These are phyloP conservation scores for Rhabdornis inornatus DNA, from an alignment of 2,113 vertebrate species.

Conservation along the genomic window DNA sequence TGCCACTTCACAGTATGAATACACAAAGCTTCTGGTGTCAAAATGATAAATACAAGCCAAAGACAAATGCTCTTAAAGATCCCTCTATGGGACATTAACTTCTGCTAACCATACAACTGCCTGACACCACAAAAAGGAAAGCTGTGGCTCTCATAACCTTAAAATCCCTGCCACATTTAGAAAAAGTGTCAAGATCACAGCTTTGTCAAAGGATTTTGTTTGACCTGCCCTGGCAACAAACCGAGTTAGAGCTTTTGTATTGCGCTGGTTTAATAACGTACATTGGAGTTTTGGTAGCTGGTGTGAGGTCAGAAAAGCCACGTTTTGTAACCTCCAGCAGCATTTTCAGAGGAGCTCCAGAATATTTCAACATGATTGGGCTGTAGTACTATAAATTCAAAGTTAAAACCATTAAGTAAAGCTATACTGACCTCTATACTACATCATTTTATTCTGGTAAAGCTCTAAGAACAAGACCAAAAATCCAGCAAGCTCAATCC, in stretches of 20 bases:
- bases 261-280: neutral
- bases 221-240: neutral
- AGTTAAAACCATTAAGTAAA: neutral
- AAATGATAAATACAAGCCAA: neutral
- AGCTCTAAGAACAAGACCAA: neutral
- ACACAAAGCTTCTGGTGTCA: neutral
- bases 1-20: neutral
- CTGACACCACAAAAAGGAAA: neutral
- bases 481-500: neutral
- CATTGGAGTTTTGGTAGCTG: neutral
- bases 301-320: neutral
- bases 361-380: neutral
- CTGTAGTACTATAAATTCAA: rapidly evolving
- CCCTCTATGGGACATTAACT: neutral
- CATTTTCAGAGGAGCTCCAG: neutral
- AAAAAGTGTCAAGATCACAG: neutral
- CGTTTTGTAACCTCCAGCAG: neutral
- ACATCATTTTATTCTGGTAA: neutral
- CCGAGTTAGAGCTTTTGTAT: neutral
- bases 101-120: neutral
- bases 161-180: rapidly evolving
- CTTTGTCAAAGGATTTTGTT: neutral
- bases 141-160: neutral
- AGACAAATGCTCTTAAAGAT: neutral
- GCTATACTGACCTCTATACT: neutral